Evolutionary conservation across 1,140 invertebrate species (phyloP).

Genomic region (Pseudomyrmex sp.): DNA sequence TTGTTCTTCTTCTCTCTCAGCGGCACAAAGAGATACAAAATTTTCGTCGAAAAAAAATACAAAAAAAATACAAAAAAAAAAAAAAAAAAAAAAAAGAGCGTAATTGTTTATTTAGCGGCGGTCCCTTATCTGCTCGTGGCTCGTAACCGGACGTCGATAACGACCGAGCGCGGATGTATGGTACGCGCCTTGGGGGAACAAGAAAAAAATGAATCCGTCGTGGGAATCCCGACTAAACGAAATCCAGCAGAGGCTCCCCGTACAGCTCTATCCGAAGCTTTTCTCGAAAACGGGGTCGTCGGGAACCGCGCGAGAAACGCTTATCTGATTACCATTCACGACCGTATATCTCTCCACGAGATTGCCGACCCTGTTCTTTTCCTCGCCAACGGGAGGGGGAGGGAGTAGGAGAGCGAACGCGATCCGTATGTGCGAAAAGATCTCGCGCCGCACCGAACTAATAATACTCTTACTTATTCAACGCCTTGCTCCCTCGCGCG

Average conservation of each 20-base stretch:
- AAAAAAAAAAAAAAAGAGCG: slow-evolving; percentile 3
- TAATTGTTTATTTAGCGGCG: slow-evolving; percentile 35
- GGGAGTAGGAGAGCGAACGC: neutral
- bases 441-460: neutral
- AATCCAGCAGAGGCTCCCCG: neutral
- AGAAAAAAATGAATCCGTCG: neutral
- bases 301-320: slow-evolving; percentile 11
- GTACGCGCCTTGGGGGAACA: neutral
- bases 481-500: neutral
- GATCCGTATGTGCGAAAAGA: too few relatives aligned
- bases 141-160: slow-evolving; percentile 1
- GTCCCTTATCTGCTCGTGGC: neutral
- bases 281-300: neutral
- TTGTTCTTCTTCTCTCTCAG: neutral
- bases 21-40: neutral
- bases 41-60: slow-evolving; percentile 19
- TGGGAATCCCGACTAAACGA: neutral
- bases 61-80: neutral
- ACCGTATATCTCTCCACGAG: slow-evolving; percentile 32
- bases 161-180: neutral
- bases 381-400: too few relatives aligned
- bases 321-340: slow-evolving; percentile 58
- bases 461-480: slow-evolving; percentile 47
- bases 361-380: slow-evolving; percentile 21
- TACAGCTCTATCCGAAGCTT: slow-evolving; percentile 26